phyloP scores from a whole-genome alignment of 2,888 invertebrate species.

The Oligia fasciuncula region DNA sequence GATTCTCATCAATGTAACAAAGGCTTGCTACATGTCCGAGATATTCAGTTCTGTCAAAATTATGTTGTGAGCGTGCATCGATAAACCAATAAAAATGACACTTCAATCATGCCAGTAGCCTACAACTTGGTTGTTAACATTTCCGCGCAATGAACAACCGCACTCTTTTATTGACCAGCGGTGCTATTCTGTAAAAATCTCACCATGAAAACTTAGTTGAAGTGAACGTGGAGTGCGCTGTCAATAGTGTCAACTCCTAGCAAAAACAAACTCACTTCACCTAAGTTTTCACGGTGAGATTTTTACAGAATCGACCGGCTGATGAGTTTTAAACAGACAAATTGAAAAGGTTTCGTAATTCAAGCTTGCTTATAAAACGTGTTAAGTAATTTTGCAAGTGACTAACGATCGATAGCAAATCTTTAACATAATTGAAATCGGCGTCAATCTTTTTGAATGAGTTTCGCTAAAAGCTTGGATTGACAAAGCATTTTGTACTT shows the following conservation, averaged over 20 bases:
- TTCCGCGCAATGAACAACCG: conserved; percentile 18
- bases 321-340: conserved; percentile 17
- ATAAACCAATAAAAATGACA: conserved; percentile 48
- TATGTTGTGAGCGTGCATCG: conserved; percentile 34
- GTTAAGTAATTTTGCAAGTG: conserved; percentile 42
- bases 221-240: no score
- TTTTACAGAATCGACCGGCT: no score
- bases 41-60: conserved; percentile 42
- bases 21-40: conserved; percentile 29
- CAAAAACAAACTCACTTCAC: no score
- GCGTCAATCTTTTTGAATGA: conserved; percentile 62
- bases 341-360: conserved; percentile 12
- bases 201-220: no score
- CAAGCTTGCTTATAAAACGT: conserved; percentile 8
- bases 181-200: no score
- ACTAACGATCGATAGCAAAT: conserved; percentile 36
- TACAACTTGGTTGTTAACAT: conserved; percentile 14
- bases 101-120: conserved; percentile 46
- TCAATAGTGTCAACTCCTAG: no score
- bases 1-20: conserved; percentile 57
- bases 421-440: conserved; percentile 52
- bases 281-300: no score
- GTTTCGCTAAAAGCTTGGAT: conserved; percentile 67
- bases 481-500: conserved; percentile 69
- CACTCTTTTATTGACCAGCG: conserved; percentile 19